Conservation (phyloP, 2,888 invertebrate species). For the Eristalis tenax region DNA sequence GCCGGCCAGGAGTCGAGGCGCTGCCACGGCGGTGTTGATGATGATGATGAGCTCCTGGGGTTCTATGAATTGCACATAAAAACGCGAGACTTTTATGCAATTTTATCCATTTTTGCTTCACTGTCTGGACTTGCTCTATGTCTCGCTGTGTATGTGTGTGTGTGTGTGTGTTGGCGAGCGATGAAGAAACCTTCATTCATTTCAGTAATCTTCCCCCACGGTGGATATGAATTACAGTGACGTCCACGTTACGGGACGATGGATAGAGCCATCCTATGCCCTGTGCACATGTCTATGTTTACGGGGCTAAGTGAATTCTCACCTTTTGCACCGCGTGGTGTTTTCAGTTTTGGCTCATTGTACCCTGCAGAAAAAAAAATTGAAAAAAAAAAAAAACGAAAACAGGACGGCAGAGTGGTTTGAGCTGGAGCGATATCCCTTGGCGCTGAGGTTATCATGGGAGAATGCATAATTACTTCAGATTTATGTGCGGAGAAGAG, state of each 20-base stretch:
- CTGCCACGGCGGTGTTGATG: conserved; percentile 4
- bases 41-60: conserved; percentile 57
- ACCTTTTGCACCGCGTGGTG: conserved; percentile 42
- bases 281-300: conserved; percentile 24
- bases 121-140: neutral
- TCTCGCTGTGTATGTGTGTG: neutral
- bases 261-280: neutral
- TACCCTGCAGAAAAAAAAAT: neutral
- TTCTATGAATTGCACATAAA: conserved; percentile 57
- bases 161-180: neutral
- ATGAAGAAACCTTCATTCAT: conserved; percentile 16
- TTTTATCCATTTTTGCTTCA: conserved; percentile 13
- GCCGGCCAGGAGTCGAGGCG: conserved; percentile 9
- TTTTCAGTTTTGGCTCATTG: conserved; percentile 52
- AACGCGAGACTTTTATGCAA: conserved; percentile 56
- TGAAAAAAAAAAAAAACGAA: neutral
- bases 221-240: conserved; percentile 43
- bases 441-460: conserved; percentile 36
- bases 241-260: conserved; percentile 4
- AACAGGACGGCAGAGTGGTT: neutral
- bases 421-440: conserved; percentile 13
- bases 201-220: neutral
- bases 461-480: conserved; percentile 60
- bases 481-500: conserved; percentile 43
- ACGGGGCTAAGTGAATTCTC: conserved; percentile 59